A percentile compares a stretch with the other conserved stretches of the same genome.
Conservation (phyloP, 2,888 invertebrate genomes). For the Lycia hirtaria region DNA sequence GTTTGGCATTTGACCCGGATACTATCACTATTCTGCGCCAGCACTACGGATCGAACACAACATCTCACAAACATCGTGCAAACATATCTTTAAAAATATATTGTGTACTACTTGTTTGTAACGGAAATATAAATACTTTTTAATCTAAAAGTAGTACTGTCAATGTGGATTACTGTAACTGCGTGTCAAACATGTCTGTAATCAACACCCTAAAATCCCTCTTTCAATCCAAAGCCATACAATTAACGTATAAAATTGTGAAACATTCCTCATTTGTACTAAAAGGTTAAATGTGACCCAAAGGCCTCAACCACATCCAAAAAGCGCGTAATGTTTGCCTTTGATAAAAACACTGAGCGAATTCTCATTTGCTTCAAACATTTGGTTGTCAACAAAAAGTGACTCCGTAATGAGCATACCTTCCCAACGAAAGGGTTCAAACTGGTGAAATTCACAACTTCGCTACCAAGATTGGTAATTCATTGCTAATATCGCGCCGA, state of each 20-base stretch:
- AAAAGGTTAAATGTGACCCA: conserved; percentile 18
- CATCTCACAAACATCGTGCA: too few species aligned
- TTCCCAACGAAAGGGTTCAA: conserved; percentile 70
- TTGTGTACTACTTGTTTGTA: too few species aligned
- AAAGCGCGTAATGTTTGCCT: conserved; percentile 28
- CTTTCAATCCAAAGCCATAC: neutral
- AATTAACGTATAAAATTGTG: conserved; percentile 6
- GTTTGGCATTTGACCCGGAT: too few species aligned
- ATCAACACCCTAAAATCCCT: neutral
- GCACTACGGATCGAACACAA: too few species aligned
- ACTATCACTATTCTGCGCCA: too few species aligned
- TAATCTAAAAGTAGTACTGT: neutral
- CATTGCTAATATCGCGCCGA: conserved; percentile 67
- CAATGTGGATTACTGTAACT: too few species aligned
- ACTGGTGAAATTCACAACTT: conserved; percentile 65
- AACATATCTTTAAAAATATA: too few species aligned
- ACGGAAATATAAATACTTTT: too few species aligned
- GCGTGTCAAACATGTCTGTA: neutral
- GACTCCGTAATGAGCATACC: conserved; percentile 72
- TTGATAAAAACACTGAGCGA: conserved; percentile 59
- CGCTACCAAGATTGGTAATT: conserved; percentile 73
- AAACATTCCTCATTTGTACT: conserved; percentile 13
- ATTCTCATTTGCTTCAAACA: conserved; percentile 61
- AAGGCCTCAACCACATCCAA: conserved; percentile 41
- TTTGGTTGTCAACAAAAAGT: conserved; percentile 59